These are phyloP conservation scores for Euphysa ruthae DNA, from an alignment of 30 jellyfish, hydroid and myxozoan species.

Conservation along the genomic window DNA sequence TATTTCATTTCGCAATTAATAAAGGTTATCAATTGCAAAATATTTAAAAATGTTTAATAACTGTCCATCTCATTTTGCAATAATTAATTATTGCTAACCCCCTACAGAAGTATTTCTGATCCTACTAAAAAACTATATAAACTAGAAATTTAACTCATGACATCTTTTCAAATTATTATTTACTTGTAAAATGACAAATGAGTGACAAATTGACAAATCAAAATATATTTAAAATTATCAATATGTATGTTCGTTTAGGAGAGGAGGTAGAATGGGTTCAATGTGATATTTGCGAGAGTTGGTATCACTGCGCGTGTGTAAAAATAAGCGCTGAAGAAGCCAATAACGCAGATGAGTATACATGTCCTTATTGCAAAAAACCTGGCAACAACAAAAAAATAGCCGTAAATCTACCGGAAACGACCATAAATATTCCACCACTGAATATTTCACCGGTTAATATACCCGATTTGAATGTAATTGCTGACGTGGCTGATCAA, in stretches of 20 bases:
- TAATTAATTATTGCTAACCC: no score
- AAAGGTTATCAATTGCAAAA: no score
- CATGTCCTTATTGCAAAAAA: conserved; percentile 54
- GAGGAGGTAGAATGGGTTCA: conserved; percentile 99
- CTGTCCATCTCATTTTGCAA: no score
- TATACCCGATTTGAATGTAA: conserved; percentile 16
- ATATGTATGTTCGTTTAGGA: conserved; percentile 61
- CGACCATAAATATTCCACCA: background rate
- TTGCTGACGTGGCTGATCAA: conserved; percentile 23
- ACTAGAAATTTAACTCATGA: no score
- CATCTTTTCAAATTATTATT: no score
- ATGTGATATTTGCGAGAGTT: conserved; percentile 85
- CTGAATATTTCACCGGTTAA: background rate
- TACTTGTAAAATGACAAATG: conserved; percentile 56
- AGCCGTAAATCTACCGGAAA: background rate
- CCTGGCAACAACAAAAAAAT: background rate
- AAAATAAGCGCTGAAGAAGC: conserved; percentile 97
- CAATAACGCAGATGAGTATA: conserved; percentile 75
- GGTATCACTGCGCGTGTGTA: conserved; percentile 92
- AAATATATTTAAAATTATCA: no score
- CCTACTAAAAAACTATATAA: no score
- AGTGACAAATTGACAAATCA: conserved; percentile 65
- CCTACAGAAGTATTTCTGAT: no score
- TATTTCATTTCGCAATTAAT: no score
- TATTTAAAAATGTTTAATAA: no score